A percentile compares a stretch with the other conserved stretches of the same genome.
Evolutionary conservation across 2,888 invertebrate genomes (phyloP).

Genomic region (Epirrhoe tristata): DNA sequence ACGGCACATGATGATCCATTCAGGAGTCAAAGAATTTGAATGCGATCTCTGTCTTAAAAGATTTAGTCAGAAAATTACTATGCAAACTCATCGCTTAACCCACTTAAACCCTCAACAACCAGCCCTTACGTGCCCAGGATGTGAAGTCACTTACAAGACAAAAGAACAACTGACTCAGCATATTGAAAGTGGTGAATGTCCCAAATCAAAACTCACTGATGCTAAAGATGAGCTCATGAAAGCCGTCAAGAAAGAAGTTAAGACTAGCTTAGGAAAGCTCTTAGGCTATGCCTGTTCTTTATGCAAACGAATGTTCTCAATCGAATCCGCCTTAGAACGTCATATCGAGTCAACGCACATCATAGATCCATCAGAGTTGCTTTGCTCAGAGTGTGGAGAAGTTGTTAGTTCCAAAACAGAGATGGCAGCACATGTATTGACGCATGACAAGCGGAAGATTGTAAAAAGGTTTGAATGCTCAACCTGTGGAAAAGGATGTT

Average conservation of each 20-base stretch:
- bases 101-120: constrained; percentile 61
- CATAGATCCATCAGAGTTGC: constrained; percentile 63
- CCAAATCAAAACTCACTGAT: constrained; percentile 63
- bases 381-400: constrained; percentile 75
- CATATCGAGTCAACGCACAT: constrained; percentile 76
- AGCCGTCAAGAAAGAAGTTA: constrained; percentile 75
- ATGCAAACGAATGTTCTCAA: constrained; percentile 80
- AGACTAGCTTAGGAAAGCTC: constrained; percentile 70
- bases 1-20: constrained; percentile 82
- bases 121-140: constrained; percentile 67
- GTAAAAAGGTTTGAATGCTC: constrained; percentile 73
- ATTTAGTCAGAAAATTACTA: constrained; percentile 80
- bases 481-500: constrained; percentile 76
- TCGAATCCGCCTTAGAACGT: constrained; percentile 74
- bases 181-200: constrained; percentile 64
- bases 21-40: constrained; percentile 74
- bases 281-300: constrained; percentile 77
- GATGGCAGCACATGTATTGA: constrained; percentile 63
- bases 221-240: constrained; percentile 76
- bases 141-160: constrained; percentile 67
- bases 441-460: constrained; percentile 64
- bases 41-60: constrained; percentile 78
- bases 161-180: constrained; percentile 59
- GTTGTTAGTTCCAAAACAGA: constrained; percentile 67
- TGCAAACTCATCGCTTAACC: constrained; percentile 79